Conservation (phyloP, 2,888 invertebrate genomes). For the Mellilla xanthometata region DNA sequence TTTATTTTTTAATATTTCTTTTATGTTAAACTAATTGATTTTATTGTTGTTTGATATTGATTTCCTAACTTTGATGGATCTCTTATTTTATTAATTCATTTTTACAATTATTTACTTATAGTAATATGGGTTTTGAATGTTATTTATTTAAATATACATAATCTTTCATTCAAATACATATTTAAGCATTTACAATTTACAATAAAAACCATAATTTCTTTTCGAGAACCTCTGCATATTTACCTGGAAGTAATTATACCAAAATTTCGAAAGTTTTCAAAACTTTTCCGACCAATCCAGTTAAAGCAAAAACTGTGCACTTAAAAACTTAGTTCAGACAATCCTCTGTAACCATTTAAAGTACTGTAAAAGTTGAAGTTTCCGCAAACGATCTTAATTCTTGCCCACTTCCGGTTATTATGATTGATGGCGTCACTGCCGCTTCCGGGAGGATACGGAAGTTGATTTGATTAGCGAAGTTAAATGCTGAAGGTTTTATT, state of each 20-base stretch:
- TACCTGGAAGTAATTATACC: not conserved
- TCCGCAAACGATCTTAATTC: slow-evolving; percentile 26
- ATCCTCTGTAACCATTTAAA: slow-evolving; percentile 22
- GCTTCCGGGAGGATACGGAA: slow-evolving; percentile 14
- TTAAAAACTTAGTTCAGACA: slow-evolving; percentile 19
- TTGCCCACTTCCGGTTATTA: slow-evolving; percentile 25
- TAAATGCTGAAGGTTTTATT: slow-evolving; percentile 9
- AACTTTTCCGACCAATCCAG: not conserved
- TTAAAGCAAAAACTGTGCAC: slow-evolving; percentile 20
- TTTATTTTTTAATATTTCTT: too few relatives aligned
- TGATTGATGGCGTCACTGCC: slow-evolving; percentile 27
- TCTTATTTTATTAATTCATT: too few relatives aligned
- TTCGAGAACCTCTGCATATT: too few relatives aligned
- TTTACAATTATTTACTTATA: too few relatives aligned
- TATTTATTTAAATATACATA: too few relatives aligned
- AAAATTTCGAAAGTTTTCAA: slow-evolving; percentile 1
- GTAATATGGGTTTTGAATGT: too few relatives aligned
- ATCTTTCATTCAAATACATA: too few relatives aligned
- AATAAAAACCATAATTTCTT: too few relatives aligned
- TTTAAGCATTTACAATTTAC: too few relatives aligned
- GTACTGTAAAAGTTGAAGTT: slow-evolving; percentile 26
- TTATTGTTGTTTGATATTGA: too few relatives aligned
- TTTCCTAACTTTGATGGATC: too few relatives aligned
- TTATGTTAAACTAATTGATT: too few relatives aligned
- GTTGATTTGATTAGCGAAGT: slow-evolving; percentile 17